phyloP scores from a whole-genome alignment of 2,888 invertebrate species.

The Melieria omissa region DNA sequence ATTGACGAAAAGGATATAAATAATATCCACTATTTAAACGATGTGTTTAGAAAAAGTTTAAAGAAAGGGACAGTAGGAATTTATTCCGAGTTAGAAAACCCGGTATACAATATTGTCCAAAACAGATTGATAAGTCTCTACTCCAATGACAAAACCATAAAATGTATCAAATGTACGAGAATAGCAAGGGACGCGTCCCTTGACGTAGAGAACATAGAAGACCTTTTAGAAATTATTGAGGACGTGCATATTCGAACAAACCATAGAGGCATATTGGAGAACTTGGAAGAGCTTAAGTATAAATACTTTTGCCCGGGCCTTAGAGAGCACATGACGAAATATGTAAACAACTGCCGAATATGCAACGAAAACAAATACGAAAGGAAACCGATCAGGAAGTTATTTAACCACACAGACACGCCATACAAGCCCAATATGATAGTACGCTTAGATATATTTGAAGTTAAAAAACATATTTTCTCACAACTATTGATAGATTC shows the following conservation, averaged over 20 bases:
- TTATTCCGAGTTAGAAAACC: no score
- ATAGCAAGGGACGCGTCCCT: no score
- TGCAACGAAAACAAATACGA: slow-evolving; percentile 10
- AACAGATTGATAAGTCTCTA: no score
- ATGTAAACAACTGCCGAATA: slow-evolving; percentile 2
- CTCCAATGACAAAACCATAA: no score
- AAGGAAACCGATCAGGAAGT: slow-evolving; percentile 2
- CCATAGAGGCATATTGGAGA: background rate
- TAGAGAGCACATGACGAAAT: background rate
- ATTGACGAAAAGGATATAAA: no score
- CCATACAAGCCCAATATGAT: slow-evolving; percentile 2
- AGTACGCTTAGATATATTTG: slow-evolving; percentile 6
- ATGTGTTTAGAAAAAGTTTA: no score
- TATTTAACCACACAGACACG: slow-evolving; percentile 12
- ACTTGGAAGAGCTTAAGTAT: background rate
- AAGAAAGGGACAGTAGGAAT: no score
- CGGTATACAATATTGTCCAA: no score
- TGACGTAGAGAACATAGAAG: slow-evolving; percentile 71
- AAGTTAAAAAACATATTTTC: no score
- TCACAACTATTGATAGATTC: no score
- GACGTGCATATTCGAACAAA: background rate
- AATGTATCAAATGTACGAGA: no score
- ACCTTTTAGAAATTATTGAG: slow-evolving; percentile 65
- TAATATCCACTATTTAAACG: no score
- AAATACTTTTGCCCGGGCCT: background rate